Evolutionary conservation across 2,797 vertebrate species (phyloP).

Genomic region (Pelobates cultripes): DNA sequence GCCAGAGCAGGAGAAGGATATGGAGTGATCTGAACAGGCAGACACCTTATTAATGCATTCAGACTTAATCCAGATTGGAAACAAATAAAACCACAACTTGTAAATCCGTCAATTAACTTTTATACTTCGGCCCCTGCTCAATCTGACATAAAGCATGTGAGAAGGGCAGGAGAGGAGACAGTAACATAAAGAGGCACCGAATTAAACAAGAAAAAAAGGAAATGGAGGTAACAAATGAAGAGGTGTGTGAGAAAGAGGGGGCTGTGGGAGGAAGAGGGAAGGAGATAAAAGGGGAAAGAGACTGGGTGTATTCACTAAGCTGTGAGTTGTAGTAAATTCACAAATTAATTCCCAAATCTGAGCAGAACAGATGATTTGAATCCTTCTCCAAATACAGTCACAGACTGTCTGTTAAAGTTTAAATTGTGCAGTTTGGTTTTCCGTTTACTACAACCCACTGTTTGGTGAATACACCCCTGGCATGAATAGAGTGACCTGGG

Average conservation of each 20-base stretch:
- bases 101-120: conserved; percentile 57
- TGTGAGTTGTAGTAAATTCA: too few relatives aligned
- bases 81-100: conserved; percentile 52
- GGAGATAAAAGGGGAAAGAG: not conserved
- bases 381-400: too few relatives aligned
- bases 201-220: not conserved
- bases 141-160: conserved; percentile 40
- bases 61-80: conserved; percentile 52
- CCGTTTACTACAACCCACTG: too few relatives aligned
- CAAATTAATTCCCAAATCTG: too few relatives aligned
- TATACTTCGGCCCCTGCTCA: conserved; percentile 45
- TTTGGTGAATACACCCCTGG: too few relatives aligned
- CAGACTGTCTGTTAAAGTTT: too few relatives aligned
- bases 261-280: not conserved
- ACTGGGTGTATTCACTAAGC: too few relatives aligned
- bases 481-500: too few relatives aligned
- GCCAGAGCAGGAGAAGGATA: conserved; percentile 37
- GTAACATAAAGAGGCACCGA: not conserved
- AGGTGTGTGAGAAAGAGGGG: not conserved
- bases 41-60: conserved; percentile 53
- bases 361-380: too few relatives aligned
- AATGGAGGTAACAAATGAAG: conserved; percentile 1
- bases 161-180: conserved; percentile 8
- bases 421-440: too few relatives aligned
- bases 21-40: conserved; percentile 47